These are phyloP conservation scores for Cardiocondyla obscurior DNA, from an alignment of 1,140 invertebrate genomes.

Conservation along the genomic window DNA sequence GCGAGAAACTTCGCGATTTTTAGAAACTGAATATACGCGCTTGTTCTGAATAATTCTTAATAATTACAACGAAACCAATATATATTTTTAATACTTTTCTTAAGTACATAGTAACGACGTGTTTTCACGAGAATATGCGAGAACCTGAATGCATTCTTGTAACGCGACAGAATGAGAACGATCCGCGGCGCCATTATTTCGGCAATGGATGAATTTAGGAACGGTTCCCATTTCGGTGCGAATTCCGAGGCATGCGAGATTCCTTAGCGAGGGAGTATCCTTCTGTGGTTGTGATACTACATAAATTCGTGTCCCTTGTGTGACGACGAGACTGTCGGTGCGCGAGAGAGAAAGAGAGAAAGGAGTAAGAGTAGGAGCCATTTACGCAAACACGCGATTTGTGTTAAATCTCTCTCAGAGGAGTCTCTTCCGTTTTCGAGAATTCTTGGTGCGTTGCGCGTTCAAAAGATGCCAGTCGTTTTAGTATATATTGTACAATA, in stretches of 20 bases:
- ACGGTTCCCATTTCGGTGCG: constrained; percentile 15
- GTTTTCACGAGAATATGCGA: background rate
- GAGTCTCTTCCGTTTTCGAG: constrained; percentile 26
- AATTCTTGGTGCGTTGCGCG: constrained; percentile 30
- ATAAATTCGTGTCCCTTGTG: constrained; percentile 20
- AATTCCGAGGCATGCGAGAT: constrained; percentile 47
- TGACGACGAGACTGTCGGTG: background rate
- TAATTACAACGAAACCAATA: too few relatives aligned
- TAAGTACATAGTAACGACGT: too few relatives aligned
- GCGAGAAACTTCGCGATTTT: background rate
- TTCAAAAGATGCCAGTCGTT: background rate
- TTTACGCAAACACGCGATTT: constrained; percentile 21
- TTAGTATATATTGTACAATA: background rate
- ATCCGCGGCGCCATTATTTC: constrained; percentile 39
- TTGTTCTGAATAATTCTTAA: background rate
- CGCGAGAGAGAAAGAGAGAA: background rate
- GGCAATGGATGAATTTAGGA: constrained; percentile 44
- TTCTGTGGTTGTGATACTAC: constrained; percentile 32
- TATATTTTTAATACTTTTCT: too few relatives aligned
- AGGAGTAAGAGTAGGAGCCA: background rate
- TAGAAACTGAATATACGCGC: background rate
- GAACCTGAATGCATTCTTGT: background rate
- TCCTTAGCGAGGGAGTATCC: constrained; percentile 36
- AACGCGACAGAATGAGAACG: constrained; percentile 30
- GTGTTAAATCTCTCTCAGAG: constrained; percentile 12